Conservation (phyloP, 2,888 invertebrate genomes). For the Trachelus stipa region DNA sequence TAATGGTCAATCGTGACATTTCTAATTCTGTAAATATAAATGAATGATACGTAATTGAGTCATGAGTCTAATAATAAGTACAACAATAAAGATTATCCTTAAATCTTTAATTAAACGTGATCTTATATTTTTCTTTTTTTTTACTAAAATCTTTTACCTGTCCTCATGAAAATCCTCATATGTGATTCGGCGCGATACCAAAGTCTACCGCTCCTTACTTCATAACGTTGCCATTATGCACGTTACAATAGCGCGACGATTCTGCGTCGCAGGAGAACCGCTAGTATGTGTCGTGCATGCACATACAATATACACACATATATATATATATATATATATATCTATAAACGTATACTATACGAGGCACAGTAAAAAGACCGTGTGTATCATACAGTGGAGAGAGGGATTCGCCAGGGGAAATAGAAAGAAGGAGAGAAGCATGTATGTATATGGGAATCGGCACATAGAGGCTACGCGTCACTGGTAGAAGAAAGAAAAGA, state of each 20-base stretch:
- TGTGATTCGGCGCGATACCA: not conserved
- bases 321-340: not conserved
- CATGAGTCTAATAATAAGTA: not conserved
- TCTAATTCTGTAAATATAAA: not conserved
- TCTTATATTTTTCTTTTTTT: conserved; percentile 1
- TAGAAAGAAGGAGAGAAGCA: conserved; percentile 14
- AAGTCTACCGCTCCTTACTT: not conserved
- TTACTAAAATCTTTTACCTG: not conserved
- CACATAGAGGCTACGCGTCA: conserved; percentile 23
- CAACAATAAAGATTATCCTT: not conserved
- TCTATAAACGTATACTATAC: not conserved
- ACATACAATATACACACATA: not conserved
- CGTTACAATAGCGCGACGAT: not conserved
- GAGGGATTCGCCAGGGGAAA: not conserved
- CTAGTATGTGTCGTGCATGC: not conserved
- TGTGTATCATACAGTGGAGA: not conserved
- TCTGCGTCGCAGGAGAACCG: not conserved
- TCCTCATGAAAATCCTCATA: not conserved
- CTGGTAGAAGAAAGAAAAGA: conserved; percentile 5
- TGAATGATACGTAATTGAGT: not conserved
- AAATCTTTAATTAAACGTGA: not conserved
- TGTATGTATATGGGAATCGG: conserved; percentile 45
- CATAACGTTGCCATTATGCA: not conserved
- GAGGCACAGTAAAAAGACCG: not conserved
- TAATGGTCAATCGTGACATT: not conserved